Conservation (phyloP, 92 coral and sea anemone species). For the Nematostella vectensis region DNA sequence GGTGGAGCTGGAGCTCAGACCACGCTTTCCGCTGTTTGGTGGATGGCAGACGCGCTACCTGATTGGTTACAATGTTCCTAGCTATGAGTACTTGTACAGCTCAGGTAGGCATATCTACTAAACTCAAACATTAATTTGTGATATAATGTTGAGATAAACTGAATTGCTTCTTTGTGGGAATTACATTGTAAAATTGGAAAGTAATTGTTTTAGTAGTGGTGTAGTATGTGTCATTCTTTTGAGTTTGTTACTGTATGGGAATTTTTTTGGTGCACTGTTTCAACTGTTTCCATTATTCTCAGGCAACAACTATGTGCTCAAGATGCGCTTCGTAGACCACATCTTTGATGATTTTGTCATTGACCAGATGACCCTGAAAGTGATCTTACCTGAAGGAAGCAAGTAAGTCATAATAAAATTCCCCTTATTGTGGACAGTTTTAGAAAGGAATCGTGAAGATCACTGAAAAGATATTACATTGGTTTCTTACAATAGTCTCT, state of each 20-base stretch:
- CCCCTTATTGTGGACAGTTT: neutral
- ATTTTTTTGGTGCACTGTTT: too few species aligned
- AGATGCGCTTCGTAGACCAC: slow-evolving; percentile 93
- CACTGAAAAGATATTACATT: too few species aligned
- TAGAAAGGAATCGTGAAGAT: neutral
- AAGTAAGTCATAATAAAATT: slow-evolving; percentile 45
- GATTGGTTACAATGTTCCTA: slow-evolving; percentile 92
- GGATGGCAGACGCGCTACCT: slow-evolving; percentile 98
- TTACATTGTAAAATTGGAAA: too few species aligned
- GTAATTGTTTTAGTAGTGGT: neutral
- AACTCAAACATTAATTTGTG: slow-evolving; percentile 64
- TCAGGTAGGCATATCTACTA: slow-evolving; percentile 29
- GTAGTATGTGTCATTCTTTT: too few species aligned
- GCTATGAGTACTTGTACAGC: slow-evolving; percentile 80
- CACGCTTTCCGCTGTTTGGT: slow-evolving; percentile 97
- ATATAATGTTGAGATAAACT: too few species aligned
- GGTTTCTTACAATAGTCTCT: too few species aligned
- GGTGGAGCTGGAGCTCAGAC: slow-evolving; percentile 84
- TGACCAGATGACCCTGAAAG: slow-evolving; percentile 57
- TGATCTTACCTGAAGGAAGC: slow-evolving; percentile 96
- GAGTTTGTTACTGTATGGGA: too few species aligned
- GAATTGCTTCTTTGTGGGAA: too few species aligned
- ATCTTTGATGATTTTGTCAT: slow-evolving; percentile 91
- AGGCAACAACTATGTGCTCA: slow-evolving; percentile 76
- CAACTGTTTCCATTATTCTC: slow-evolving; percentile 3